Conservation (phyloP, 92 coral and sea anemone species). For the Blastomussa wellsi region DNA sequence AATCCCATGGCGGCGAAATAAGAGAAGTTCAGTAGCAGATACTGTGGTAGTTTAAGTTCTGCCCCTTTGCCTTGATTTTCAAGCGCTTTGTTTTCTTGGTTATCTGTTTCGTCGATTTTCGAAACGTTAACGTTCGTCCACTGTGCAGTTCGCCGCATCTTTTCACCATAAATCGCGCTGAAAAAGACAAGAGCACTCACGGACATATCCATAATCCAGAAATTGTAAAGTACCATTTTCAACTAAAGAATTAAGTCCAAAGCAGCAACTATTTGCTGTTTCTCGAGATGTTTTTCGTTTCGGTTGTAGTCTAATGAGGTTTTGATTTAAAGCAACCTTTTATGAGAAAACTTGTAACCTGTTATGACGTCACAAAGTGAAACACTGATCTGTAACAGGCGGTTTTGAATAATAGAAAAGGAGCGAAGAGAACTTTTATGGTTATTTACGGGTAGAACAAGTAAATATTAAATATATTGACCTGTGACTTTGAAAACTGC, state of each 20-base stretch:
- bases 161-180: constrained; percentile 88
- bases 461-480: not conserved
- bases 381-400: constrained; percentile 31
- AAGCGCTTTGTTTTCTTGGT: constrained; percentile 15
- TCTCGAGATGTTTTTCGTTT: not conserved
- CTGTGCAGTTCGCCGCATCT: constrained; percentile 44
- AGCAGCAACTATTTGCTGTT: not conserved
- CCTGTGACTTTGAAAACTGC: not conserved
- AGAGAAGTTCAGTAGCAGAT: constrained; percentile 68
- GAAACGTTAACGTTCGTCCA: not conserved
- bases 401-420: constrained; percentile 10
- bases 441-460: constrained; percentile 30
- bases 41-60: constrained; percentile 63
- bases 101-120: constrained; percentile 12
- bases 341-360: constrained; percentile 25
- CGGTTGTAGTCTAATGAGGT: not conserved
- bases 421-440: not conserved
- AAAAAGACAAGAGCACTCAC: constrained; percentile 76
- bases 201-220: constrained; percentile 93
- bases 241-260: not conserved
- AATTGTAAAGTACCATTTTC: constrained; percentile 76
- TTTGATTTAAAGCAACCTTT: constrained; percentile 23
- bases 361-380: constrained; percentile 48
- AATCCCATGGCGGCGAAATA: constrained; percentile 89
- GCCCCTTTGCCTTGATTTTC: constrained; percentile 26